Base-by-base conservation (phyloP, 2,113 vertebrate genomes). In the Protobothrops mucrosquamatus region DNA sequence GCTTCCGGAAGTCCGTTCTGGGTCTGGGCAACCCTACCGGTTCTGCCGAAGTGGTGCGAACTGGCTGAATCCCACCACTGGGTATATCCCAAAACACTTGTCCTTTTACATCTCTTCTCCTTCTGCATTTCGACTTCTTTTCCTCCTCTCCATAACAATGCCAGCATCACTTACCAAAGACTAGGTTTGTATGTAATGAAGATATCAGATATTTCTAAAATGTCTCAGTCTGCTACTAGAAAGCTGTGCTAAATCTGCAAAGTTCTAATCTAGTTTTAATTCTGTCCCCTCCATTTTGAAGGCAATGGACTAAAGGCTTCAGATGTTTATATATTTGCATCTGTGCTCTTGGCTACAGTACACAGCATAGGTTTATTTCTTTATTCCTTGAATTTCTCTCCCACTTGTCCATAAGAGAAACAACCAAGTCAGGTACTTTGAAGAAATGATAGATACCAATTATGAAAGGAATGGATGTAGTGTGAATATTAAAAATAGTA, bases 81-180 rank as follows among this genome's bases (percentile, higher is more conserved):
- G 14, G 9, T 1, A 22, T 92, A 57, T 90, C 92, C 39, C 69
- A 0, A 0, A 1, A 0, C 5, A 48, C 52, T 94, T 90, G 7
- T 0, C 0, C 0, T 23, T 4, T 29, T 39, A n/a, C 1, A 55
- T 92, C 51, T 15, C n/a, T 43, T 85, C 12, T 34, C 15, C 8
- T n/a, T 34, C 34, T 55, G 52, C 51, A 46, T 74, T 74, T 54
- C 54, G 0, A 46, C 87, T 88, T 57, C 0, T 0, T 92, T 23
- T 0, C 46, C 85, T 88, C 54, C 0, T 0, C 93, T 23, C 6
- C 0, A 91, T 26, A 85, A 29, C 54, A 26, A n/a, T 54, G n/a
- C 81, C 56, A 11, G 11, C 39, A 57, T 39, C 29, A 29, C 9
- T 59, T 46, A 26, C 24, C 23, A 39, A 23, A 22, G 48, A 69